phyloP scores from a whole-genome alignment of 2,888 invertebrate species.

The Neuroscelio doddi region DNA sequence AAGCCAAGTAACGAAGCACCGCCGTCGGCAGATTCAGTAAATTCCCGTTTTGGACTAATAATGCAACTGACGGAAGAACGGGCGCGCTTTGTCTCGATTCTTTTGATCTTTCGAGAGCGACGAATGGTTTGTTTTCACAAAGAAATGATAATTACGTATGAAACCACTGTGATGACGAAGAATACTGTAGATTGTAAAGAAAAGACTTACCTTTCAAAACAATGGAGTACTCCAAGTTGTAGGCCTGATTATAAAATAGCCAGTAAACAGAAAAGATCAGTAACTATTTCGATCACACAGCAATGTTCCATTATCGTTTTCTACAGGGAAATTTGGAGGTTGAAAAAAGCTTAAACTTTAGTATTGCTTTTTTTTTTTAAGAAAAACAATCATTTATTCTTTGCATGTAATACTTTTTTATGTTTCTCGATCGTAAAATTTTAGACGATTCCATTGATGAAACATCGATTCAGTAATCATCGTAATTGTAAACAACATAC shows the following conservation, averaged over 20 bases:
- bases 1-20: conserved; percentile 30
- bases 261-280: too few relatives aligned
- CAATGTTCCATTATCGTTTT: too few relatives aligned
- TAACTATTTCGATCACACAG: too few relatives aligned
- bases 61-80: conserved; percentile 1
- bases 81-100: not conserved
- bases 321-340: too few relatives aligned
- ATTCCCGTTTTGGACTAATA: conserved; percentile 32
- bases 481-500: conserved; percentile 39
- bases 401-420: conserved; percentile 15
- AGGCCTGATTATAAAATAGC: too few relatives aligned
- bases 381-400: conserved; percentile 41
- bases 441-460: conserved; percentile 21
- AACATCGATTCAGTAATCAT: conserved; percentile 43
- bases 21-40: conserved; percentile 29
- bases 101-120: conserved; percentile 1
- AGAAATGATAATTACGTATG: conserved; percentile 26
- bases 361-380: conserved; percentile 1
- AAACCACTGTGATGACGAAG: conserved; percentile 10
- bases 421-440: conserved; percentile 1
- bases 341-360: too few relatives aligned
- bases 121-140: conserved; percentile 28
- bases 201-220: conserved; percentile 27
- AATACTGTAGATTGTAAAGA: conserved; percentile 1
- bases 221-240: not conserved